These are phyloP conservation scores for Yponomeuta plumbellus DNA, from an alignment of 2,888 invertebrate genomes.

Conservation along the genomic window DNA sequence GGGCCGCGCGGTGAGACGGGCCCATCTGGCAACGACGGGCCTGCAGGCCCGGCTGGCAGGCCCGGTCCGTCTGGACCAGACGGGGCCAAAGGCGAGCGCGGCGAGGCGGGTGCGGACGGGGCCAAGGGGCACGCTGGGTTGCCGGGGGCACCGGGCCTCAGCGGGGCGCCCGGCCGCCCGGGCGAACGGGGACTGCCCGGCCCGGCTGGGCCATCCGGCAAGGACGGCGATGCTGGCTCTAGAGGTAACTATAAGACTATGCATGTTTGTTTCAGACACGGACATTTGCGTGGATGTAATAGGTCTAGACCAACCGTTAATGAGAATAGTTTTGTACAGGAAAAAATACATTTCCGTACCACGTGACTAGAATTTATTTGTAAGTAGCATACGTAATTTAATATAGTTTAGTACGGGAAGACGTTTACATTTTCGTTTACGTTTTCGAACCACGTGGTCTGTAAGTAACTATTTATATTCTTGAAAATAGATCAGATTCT, in stretches of 20 bases:
- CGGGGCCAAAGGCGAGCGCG: slow-evolving; percentile 80
- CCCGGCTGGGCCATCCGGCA: slow-evolving; percentile 81
- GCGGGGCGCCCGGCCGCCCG: slow-evolving; percentile 79
- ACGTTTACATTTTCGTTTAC: no score
- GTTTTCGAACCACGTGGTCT: no score
- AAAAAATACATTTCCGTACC: no score
- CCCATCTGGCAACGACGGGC: slow-evolving; percentile 85
- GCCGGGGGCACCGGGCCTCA: slow-evolving; percentile 87
- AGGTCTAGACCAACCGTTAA: no score
- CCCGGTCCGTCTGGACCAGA: slow-evolving; percentile 84
- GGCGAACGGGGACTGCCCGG: slow-evolving; percentile 84
- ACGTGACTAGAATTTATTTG: no score
- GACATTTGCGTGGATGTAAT: no score
- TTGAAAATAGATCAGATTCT: no score
- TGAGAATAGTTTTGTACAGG: no score
- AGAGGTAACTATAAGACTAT: slow-evolving; percentile 68
- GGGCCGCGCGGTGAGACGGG: slow-evolving; percentile 85
- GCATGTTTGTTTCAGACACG: no score
- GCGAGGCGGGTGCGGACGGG: slow-evolving; percentile 82
- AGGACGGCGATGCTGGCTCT: slow-evolving; percentile 84
- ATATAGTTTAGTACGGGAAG: no score
- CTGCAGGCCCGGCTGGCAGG: slow-evolving; percentile 86
- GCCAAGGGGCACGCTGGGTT: slow-evolving; percentile 90
- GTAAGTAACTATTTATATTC: no score
- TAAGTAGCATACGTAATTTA: no score